Evolutionary conservation across 2,113 vertebrate species (phyloP), one percentile per base, ranked within the genome.

Genomic region (Dascyllus trimaculatus): DNA sequence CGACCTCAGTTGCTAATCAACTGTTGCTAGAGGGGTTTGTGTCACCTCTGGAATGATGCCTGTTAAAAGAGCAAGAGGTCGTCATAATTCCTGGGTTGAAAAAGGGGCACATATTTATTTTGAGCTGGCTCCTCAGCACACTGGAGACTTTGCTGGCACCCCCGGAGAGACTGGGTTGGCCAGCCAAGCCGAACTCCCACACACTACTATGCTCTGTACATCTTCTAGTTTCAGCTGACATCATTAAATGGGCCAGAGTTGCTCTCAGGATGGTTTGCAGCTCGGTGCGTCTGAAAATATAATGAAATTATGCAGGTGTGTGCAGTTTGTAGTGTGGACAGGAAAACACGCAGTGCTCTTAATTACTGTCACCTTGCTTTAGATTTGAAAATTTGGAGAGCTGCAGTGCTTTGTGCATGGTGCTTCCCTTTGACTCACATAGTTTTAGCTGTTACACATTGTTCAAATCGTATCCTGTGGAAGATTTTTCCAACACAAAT

Each of bases 171-270:
- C 46, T 4, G 29, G 58, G 26, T 60, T 59, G 73, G 62, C 66
- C 79, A 56, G 81, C 65, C 71, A 59, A 81, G 71, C 38, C 19
- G 4, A 74, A 88, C 88, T 92, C 91, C 90, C 81, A 93, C 90
- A 78, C 71, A 71, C 57, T 85, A 81, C 83, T 83, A 87, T 84
- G 69, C 75, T 65, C 48, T 72, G 22, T 75, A 84, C 76, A 82
- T 82, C 60, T 68, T 56, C 48, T 32, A 51, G 53, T 58, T 81
- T 84, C 69, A 51, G 75, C 59, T 61, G 51, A 81, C 75, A 83
- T 79, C 61, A 84, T 67, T 88, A 88, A 68, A 71, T 25, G 81
- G 77, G 71, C 64, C 62, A 43, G 21, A 74, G 46, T 14, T 48
- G 59, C 75, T 78, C 69, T 75, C 40, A 40, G 60, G 75, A 73